These are phyloP conservation scores for Polyommatus iphigenia DNA, from an alignment of 2,888 invertebrate species.

Conservation along the genomic window DNA sequence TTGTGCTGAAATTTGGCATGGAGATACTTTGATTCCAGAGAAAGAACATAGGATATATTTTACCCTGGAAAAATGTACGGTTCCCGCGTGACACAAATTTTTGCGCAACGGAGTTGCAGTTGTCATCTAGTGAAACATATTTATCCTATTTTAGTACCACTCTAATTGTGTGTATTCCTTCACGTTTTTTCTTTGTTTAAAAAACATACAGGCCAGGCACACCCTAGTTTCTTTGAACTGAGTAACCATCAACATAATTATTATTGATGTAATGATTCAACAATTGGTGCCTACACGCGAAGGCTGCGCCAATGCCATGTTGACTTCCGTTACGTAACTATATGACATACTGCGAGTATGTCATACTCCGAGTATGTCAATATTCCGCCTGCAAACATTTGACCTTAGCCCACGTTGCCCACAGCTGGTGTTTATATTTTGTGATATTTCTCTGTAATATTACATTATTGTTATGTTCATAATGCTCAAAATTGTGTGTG, in stretches of 20 bases:
- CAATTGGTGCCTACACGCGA: slow-evolving; percentile 4
- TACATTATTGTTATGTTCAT: too few relatives aligned
- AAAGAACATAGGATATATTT: too few relatives aligned
- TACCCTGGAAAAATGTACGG: too few relatives aligned
- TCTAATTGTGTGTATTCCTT: too few relatives aligned
- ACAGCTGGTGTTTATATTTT: not conserved
- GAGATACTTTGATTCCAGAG: too few relatives aligned
- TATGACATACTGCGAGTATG: not conserved
- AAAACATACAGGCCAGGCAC: not conserved
- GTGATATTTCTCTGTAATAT: not conserved
- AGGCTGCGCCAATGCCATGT: slow-evolving; percentile 1
- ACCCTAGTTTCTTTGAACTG: not conserved
- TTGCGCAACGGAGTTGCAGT: too few relatives aligned
- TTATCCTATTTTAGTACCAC: not conserved
- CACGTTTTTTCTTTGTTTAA: too few relatives aligned
- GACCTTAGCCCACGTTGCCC: not conserved
- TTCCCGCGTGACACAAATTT: too few relatives aligned
- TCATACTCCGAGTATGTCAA: not conserved
- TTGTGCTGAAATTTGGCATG: too few relatives aligned
- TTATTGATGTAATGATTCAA: slow-evolving; percentile 8
- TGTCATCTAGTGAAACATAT: too few relatives aligned
- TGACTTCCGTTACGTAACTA: not conserved
- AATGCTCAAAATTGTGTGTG: too few relatives aligned
- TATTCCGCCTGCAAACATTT: not conserved
- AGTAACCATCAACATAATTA: not conserved